These are phyloP conservation scores for Lerista edwardsae DNA, from an alignment of 2,797 vertebrate species.

Conservation along the genomic window DNA sequence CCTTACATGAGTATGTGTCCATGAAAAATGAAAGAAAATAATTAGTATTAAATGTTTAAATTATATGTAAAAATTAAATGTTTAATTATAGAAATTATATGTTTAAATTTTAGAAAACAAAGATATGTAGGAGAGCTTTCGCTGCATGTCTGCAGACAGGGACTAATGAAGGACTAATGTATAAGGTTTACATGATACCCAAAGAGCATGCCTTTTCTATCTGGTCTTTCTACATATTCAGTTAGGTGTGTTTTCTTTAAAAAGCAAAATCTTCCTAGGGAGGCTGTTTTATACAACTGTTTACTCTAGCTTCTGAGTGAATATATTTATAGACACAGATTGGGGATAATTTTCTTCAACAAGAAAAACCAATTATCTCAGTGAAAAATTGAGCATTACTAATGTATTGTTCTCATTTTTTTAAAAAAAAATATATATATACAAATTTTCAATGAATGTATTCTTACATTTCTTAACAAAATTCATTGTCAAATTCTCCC, in stretches of 20 bases:
- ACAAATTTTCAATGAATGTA: background rate
- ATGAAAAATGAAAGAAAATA: background rate
- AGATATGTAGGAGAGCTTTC: background rate
- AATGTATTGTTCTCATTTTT: slow-evolving; percentile 5
- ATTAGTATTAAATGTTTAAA: background rate
- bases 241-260: background rate
- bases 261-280: background rate
- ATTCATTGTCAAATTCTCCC: slow-evolving; percentile 11
- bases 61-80: no score
- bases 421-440: background rate
- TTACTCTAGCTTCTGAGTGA: background rate
- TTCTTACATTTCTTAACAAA: slow-evolving; percentile 8
- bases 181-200: background rate
- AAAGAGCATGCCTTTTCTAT: background rate
- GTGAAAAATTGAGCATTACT: slow-evolving; percentile 6
- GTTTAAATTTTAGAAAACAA: slow-evolving; percentile 10
- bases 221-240: background rate
- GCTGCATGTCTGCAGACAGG: background rate
- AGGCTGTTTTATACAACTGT: slow-evolving; percentile 3
- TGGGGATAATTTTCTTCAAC: slow-evolving; percentile 15
- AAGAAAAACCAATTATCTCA: slow-evolving; percentile 5
- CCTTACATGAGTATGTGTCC: background rate
- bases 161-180: background rate
- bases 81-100: no score
- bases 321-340: slow-evolving; percentile 5